phyloP scores from a whole-genome alignment of 1,140 invertebrate species.

The Drosophila biarmipes region DNA sequence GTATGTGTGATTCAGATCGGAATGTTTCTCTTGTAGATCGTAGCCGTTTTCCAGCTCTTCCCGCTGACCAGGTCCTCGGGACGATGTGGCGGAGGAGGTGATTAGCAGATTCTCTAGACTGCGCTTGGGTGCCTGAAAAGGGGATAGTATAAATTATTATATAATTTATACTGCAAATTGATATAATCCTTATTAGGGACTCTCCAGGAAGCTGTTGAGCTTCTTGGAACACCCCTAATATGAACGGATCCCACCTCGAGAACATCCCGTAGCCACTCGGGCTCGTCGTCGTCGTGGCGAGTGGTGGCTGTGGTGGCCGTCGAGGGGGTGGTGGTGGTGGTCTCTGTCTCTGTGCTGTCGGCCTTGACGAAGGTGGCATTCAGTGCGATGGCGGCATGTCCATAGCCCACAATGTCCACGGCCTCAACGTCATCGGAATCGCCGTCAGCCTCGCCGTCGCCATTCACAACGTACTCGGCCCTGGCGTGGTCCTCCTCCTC shows the following conservation, averaged over 20 bases:
- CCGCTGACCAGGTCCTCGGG: conserved; percentile 23
- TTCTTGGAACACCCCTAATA: not conserved
- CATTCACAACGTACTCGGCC: conserved; percentile 48
- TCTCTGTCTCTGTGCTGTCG: conserved; percentile 71
- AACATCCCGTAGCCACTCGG: conserved; percentile 87
- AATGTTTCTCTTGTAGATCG: conserved; percentile 61
- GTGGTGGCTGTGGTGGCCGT: conserved; percentile 79
- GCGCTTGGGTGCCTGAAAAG: conserved; percentile 81
- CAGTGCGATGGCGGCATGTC: conserved; percentile 46
- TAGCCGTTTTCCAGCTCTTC: conserved; percentile 56
- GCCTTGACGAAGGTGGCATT: conserved; percentile 69
- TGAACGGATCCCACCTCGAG: conserved; percentile 73
- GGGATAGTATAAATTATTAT: no score
- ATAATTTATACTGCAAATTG: no score
- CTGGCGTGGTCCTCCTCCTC: conserved; percentile 55
- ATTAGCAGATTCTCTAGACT: conserved; percentile 81
- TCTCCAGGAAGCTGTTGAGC: not conserved
- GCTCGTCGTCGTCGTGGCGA: conserved; percentile 85
- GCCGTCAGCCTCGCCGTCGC: conserved; percentile 51
- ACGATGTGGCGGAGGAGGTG: conserved; percentile 36
- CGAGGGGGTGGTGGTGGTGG: conserved; percentile 66
- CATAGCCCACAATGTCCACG: conserved; percentile 74
- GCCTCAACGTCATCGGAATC: conserved; percentile 76
- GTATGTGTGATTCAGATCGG: conserved; percentile 72
- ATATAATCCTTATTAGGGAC: no score